Evolutionary conservation across 2,797 vertebrate genomes (phyloP), one percentile per base, ranked within the genome.

Genomic region (Enoplosus armatus): DNA sequence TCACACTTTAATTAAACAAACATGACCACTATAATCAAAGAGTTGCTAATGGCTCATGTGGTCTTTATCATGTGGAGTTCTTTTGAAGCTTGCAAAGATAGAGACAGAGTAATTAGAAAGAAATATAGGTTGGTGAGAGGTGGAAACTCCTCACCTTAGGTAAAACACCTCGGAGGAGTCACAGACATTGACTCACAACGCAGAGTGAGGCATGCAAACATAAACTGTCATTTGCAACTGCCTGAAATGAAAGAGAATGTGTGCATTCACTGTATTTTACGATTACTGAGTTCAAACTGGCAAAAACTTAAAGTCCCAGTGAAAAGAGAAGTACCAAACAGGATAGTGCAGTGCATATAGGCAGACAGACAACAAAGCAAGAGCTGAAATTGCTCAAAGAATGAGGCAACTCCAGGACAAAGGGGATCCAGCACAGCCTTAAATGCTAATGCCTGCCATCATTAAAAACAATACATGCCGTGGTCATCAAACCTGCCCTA

Each of bases 111-210:
- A 91, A 93, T 93, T 93, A 85, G 82, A 68, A 86, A 62, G 59
- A 93, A 92, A 85, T 86, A 90, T 71, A 90, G 83, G 88, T 79
- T 91, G 58, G 45, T 62, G 76, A 88, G 66, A 75, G 35, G 55
- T 87, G 88, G 93, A 92, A 94, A 91, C 88, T 91, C 89, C 90
- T 91, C 89, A 82, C 75, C 88, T 90, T 15, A 60, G 82, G 77
- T 87, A 56, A 87, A 87, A 87, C 47, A 70, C 63, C 31, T 63
- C 31, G n/a, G 67, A 53, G 76, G 45, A 78, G 85, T 87, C 78
- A 76, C 77, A 80, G 72, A 88, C 73, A 72, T 26, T 86, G 80
- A 87, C 59, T 87, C 85, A 82, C n/a, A 41, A 51, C 8, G 41
- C 64, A 73, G 37, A 85, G 48, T n/a, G 41, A 77, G 63, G 55